Conservation (phyloP, 2,888 invertebrate genomes). For the Lasioglossum malachurum region DNA sequence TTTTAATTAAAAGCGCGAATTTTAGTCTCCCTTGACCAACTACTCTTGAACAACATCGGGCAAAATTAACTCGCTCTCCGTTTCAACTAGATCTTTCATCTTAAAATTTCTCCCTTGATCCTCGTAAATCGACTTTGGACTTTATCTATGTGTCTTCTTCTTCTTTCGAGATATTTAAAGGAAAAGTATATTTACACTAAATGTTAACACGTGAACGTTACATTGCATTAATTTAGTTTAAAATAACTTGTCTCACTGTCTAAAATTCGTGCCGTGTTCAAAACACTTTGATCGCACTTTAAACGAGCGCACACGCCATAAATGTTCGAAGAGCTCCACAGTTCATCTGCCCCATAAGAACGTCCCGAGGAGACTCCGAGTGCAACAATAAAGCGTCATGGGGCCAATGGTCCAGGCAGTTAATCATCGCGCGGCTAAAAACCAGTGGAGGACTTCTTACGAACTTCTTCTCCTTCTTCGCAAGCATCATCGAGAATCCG, state of each 20-base stretch:
- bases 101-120: background rate
- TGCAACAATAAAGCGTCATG: constrained; percentile 8
- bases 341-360: background rate
- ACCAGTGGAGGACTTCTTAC: background rate
- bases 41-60: background rate
- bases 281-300: background rate
- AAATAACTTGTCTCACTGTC: too few relatives aligned
- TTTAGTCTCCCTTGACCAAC: background rate
- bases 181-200: too few relatives aligned
- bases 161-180: too few relatives aligned
- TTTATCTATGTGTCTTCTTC: too few relatives aligned
- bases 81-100: background rate
- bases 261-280: background rate
- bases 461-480: background rate
- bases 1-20: background rate
- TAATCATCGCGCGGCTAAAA: constrained; percentile 9
- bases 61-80: background rate
- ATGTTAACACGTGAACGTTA: too few relatives aligned
- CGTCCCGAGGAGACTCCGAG: background rate
- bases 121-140: background rate
- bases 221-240: too few relatives aligned
- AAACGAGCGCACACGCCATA: background rate
- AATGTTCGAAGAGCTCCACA: background rate
- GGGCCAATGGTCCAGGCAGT: background rate
- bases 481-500: constrained; percentile 1